phyloP scores from a whole-genome alignment of 2,888 invertebrate genomes.

The Imbricaverruca yamaguchii region DNA sequence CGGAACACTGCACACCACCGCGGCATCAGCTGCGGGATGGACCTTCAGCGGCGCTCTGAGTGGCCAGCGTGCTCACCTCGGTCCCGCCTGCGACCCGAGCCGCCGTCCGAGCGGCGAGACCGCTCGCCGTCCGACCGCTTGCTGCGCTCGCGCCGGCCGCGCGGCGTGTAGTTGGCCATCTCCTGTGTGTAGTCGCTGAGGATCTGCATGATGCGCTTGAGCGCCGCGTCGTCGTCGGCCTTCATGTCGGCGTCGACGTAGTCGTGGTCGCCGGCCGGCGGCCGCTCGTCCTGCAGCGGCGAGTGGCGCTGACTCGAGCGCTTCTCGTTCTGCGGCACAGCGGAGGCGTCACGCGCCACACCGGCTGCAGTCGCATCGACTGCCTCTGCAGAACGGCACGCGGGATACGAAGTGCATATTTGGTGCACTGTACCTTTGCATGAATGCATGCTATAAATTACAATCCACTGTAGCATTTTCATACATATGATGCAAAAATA shows the following conservation, averaged over 20 bases:
- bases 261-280: slow-evolving; percentile 47
- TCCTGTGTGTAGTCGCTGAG: slow-evolving; percentile 73
- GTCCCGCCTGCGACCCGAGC: not conserved
- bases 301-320: not conserved
- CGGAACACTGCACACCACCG: not conserved
- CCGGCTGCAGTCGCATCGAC: no score
- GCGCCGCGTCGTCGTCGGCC: slow-evolving; percentile 45
- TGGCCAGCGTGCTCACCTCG: not conserved
- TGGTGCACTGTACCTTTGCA: no score
- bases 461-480: no score
- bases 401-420: no score
- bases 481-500: no score
- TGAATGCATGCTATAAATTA: no score
- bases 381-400: no score
- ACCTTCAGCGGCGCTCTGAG: no score
- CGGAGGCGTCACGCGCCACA: not conserved
- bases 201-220: slow-evolving; percentile 68
- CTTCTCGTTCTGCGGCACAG: not conserved
- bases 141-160: not conserved
- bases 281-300: slow-evolving; percentile 9
- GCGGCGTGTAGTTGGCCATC: slow-evolving; percentile 58
- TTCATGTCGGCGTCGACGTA: slow-evolving; percentile 58
- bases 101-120: slow-evolving; percentile 5
- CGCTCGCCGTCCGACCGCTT: slow-evolving; percentile 11
- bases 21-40: no score